Evolutionary conservation across 1,140 invertebrate species (phyloP), one percentile per base, ranked within the genome.

Genomic region (Drosophila micromelanica): DNA sequence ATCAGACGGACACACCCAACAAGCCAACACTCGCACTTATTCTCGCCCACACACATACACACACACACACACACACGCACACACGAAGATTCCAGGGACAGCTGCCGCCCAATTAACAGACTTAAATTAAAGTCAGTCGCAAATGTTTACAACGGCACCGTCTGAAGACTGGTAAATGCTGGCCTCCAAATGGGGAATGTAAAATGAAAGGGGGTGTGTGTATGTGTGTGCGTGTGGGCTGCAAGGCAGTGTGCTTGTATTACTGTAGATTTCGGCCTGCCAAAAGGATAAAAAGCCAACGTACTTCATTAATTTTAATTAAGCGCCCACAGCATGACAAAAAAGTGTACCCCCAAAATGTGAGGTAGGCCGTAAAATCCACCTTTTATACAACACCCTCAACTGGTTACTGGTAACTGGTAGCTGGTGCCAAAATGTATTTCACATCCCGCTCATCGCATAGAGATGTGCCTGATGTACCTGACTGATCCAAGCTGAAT

Each of bases 281-380:
- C 74, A 80, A 73, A 85, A 77, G 80, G 81, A 85, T 86, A 86
- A 77, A 85, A 80, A 77, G 80, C 69, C 74, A 73, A 70, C 74
- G 81, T 78, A 86, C 78, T 85, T 85, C 81, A 85, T 85, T 85
- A 86, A 85, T 85, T 85, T 85, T 86, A 86, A 86, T 85, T 86
- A 85, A 80, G 78, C 81, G 73, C 57, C 78, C 78, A 78, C 74
- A 78, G 82, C 81, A 68, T 64, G 73, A 68, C 77, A 77, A 80
- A 86, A 74, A 80, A 67, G 37, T 46, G 11, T 49, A 32, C 38
- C 51, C 51, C 51, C 27, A 42, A 49, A 71, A 42, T 54, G 57
- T 59, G 52, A 73, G 49, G 59, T 11, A 40, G 59, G 30, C 30
- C 49, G 43, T 54, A 46, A 69, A 54, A 70, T 55, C 13, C 42